Evolutionary conservation across 2,888 invertebrate genomes (phyloP).

Genomic region (Iphiclides podalirius): DNA sequence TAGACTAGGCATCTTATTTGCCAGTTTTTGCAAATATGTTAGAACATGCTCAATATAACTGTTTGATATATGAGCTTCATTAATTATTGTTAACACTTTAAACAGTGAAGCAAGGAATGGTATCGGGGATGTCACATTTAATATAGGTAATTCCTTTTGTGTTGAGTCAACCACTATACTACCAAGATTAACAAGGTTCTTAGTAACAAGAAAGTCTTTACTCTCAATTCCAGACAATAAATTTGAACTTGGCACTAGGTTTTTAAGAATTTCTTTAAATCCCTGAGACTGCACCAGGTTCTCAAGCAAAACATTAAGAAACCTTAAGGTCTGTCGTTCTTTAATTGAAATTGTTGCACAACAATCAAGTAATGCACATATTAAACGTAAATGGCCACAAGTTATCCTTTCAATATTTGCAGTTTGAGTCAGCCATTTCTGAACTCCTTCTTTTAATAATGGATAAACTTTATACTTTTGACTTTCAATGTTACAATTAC

Average conservation of each 20-base stretch:
- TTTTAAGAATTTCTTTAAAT: constrained; percentile 61
- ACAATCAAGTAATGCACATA: constrained; percentile 61
- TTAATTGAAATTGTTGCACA: constrained; percentile 52
- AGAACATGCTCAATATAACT: constrained; percentile 56
- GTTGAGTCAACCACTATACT: constrained; percentile 51
- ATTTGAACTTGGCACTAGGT: constrained; percentile 61
- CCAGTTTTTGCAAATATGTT: constrained; percentile 65
- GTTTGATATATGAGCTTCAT: constrained; percentile 53
- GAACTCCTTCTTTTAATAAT: constrained; percentile 58
- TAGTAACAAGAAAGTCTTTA: constrained; percentile 49
- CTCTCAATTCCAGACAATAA: constrained; percentile 59
- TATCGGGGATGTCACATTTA: constrained; percentile 58
- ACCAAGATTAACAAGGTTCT: constrained; percentile 59
- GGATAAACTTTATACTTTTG: constrained; percentile 61
- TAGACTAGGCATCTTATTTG: constrained; percentile 55
- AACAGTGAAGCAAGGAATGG: constrained; percentile 64
- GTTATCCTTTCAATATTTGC: constrained; percentile 56
- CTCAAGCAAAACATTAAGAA: constrained; percentile 51
- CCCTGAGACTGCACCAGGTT: constrained; percentile 63
- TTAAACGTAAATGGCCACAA: constrained; percentile 63
- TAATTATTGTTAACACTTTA: constrained; percentile 49
- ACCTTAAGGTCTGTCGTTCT: constrained; percentile 49
- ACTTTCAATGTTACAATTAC: constrained; percentile 41
- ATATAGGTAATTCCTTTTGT: constrained; percentile 60
- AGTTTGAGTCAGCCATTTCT: constrained; percentile 74